A percentile compares a stretch with the other conserved stretches of the same genome.
Evolutionary conservation across 2,113 vertebrate genomes (phyloP).

Genomic region (Peromyscus leucopus): DNA sequence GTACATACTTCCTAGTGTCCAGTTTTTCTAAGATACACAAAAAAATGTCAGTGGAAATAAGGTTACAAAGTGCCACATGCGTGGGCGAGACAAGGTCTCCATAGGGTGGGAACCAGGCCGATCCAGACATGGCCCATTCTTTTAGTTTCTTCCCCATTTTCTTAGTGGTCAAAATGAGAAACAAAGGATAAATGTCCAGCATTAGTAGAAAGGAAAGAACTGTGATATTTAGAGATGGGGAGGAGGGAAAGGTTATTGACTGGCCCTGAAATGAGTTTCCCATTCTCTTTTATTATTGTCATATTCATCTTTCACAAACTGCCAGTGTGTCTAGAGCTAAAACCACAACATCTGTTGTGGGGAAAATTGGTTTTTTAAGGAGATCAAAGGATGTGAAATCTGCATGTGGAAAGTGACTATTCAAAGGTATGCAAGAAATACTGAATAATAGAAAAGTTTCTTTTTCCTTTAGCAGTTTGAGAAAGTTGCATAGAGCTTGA

Average conservation of each 20-base stretch:
- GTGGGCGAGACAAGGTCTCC: conserved; percentile 81
- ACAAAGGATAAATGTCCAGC: conserved; percentile 42
- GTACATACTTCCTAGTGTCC: conserved; percentile 68
- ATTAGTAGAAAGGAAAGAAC: conserved; percentile 48
- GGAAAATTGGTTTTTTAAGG: conserved; percentile 47
- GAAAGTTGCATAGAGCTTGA: not conserved
- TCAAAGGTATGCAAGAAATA: conserved; percentile 27
- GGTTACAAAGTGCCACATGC: conserved; percentile 80
- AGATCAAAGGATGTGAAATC: conserved; percentile 5
- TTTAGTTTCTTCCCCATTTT: conserved; percentile 71
- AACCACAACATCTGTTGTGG: conserved; percentile 34
- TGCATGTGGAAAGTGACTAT: conserved; percentile 48
- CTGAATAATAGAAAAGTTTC: not conserved
- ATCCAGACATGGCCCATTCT: conserved; percentile 79
- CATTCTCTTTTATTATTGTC: conserved; percentile 68
- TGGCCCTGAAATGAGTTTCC: conserved; percentile 64
- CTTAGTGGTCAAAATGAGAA: conserved; percentile 68
- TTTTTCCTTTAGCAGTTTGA: not conserved
- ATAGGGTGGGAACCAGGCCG: conserved; percentile 81
- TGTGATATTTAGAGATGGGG: conserved; percentile 70
- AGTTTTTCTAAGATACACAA: conserved; percentile 72
- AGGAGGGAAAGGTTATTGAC: conserved; percentile 66
- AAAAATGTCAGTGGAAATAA: conserved; percentile 80
- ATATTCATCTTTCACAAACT: conserved; percentile 61
- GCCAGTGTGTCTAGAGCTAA: conserved; percentile 55